Evolutionary conservation across 2,113 vertebrate genomes (phyloP).

Genomic region (Lagopus leucura): DNA sequence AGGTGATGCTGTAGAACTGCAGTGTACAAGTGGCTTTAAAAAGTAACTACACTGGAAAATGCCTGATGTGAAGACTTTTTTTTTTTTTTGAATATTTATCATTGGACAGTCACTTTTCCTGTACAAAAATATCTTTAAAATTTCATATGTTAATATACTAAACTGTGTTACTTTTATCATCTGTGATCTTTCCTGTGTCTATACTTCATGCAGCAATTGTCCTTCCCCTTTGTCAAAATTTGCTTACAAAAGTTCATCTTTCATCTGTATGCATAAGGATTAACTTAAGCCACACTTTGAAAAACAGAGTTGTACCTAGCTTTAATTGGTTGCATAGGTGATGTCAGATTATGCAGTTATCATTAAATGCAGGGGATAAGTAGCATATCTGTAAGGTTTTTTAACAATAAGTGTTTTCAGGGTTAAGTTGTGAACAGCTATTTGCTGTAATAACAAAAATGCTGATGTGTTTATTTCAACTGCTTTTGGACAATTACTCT

Average conservation of each 20-base stretch:
- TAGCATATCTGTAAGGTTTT: background rate
- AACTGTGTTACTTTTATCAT: background rate
- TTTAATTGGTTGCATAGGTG: background rate
- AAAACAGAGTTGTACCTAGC: background rate
- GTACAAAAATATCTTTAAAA: background rate
- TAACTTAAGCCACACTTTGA: background rate
- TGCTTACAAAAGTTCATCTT: background rate
- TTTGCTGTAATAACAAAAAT: background rate
- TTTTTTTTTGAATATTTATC: background rate
- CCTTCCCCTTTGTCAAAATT: background rate
- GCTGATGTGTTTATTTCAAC: background rate
- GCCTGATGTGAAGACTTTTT: background rate
- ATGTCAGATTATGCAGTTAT: background rate
- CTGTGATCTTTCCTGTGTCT: background rate
- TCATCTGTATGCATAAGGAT: background rate
- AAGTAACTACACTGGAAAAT: background rate
- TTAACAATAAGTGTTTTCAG: background rate
- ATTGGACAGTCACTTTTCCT: background rate
- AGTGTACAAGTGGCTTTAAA: slow-evolving; percentile 5
- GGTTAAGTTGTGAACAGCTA: background rate
- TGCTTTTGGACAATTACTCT: background rate
- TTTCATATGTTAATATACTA: background rate
- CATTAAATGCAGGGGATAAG: background rate
- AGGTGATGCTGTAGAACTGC: background rate
- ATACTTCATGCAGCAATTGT: background rate